These are phyloP conservation scores for Istiophorus platypterus DNA, from an alignment of 2,113 vertebrate genomes.

Conservation along the genomic window DNA sequence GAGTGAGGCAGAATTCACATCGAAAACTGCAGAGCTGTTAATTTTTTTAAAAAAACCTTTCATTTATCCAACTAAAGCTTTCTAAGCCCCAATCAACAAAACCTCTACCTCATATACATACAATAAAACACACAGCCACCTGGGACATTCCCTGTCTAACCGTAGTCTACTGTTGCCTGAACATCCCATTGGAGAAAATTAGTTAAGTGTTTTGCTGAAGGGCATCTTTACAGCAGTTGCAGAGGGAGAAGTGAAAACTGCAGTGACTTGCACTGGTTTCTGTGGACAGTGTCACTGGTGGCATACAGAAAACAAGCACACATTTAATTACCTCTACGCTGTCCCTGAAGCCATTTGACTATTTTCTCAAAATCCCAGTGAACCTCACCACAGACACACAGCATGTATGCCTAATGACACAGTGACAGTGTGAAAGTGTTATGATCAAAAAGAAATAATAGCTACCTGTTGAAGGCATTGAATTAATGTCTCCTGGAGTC, in stretches of 20 bases:
- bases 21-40: not conserved
- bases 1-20: conserved; percentile 1
- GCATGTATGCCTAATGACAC: not conserved
- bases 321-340: not conserved
- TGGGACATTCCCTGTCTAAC: conserved; percentile 23
- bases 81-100: not conserved
- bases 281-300: not conserved
- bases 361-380: conserved; percentile 5
- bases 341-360: conserved; percentile 7
- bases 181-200: conserved; percentile 14
- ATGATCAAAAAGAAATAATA: conserved; percentile 22
- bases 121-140: conserved; percentile 5
- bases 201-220: conserved; percentile 29
- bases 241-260: conserved; percentile 27
- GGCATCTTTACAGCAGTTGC: conserved; percentile 20
- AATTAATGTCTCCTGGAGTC: conserved; percentile 9
- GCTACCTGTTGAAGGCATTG: conserved; percentile 5
- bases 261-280: not conserved
- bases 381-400: not conserved
- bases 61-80: not conserved
- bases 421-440: conserved; percentile 14
- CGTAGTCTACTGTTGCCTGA: conserved; percentile 14
- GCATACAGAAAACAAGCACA: not conserved
- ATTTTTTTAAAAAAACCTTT: conserved; percentile 6
- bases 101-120: not conserved